A percentile compares a stretch with the other conserved stretches of the same genome.
phyloP scores from a whole-genome alignment of 2,888 invertebrate species.

The Dione vanillae region DNA sequence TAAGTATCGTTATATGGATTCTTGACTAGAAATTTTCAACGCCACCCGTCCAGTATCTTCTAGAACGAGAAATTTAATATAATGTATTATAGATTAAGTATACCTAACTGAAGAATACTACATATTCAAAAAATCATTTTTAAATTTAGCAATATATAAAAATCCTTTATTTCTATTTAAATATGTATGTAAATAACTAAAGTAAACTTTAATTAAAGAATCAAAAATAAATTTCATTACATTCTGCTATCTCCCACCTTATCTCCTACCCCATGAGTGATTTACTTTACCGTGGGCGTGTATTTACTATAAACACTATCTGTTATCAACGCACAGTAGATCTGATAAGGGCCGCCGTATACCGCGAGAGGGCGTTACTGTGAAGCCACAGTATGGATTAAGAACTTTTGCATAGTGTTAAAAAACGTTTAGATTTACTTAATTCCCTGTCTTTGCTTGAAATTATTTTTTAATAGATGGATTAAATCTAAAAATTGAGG shows the following conservation, averaged over 20 bases:
- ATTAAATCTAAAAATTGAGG: too few species aligned
- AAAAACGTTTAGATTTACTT: neutral
- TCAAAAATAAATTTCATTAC: neutral
- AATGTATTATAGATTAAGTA: too few species aligned
- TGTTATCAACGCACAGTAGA: conserved; percentile 20
- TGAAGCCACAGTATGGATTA: neutral
- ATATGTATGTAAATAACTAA: neutral
- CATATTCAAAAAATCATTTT: too few species aligned
- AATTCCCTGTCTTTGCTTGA: neutral
- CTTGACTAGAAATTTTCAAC: too few species aligned
- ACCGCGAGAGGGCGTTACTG: conserved; percentile 16
- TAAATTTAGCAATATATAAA: too few species aligned
- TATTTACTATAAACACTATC: conserved; percentile 22
- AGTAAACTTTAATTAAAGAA: neutral
- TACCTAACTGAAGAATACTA: too few species aligned
- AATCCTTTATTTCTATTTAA: too few species aligned
- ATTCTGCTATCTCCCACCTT: neutral
- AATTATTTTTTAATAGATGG: neutral
- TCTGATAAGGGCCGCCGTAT: conserved; percentile 19
- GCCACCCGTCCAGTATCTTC: too few species aligned
- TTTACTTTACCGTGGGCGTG: conserved; percentile 11
- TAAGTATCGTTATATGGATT: too few species aligned
- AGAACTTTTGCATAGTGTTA: neutral
- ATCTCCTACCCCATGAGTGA: conserved; percentile 17
- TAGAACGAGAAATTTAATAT: too few species aligned